These are phyloP conservation scores for Cygnus atratus DNA, from an alignment of 2,113 vertebrate species.

Conservation along the genomic window DNA sequence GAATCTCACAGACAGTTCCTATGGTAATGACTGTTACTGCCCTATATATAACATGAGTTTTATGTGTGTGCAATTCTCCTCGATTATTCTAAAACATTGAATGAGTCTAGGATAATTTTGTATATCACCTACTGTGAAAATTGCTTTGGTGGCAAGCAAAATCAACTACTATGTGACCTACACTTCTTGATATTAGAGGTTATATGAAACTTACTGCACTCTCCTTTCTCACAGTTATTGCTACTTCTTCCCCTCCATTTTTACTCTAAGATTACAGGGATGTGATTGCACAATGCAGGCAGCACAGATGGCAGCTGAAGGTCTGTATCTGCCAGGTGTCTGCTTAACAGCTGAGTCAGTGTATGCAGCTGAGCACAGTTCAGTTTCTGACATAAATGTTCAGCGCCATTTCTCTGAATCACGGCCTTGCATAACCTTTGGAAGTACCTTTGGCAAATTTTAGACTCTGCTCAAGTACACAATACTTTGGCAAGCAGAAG, in stretches of 20 bases:
- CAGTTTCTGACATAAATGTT: constrained; percentile 15
- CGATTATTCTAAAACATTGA: constrained; percentile 35
- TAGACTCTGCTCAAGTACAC: background rate
- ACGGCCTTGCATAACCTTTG: background rate
- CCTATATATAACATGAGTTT: background rate
- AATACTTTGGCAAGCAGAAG: background rate
- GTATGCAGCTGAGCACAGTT: constrained; percentile 40
- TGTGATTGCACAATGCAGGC: constrained; percentile 44
- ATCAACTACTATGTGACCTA: constrained; percentile 25
- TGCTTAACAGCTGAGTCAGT: constrained; percentile 33
- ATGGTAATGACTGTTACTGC: constrained; percentile 23
- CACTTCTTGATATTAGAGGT: constrained; percentile 39
- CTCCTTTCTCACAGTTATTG: constrained; percentile 32
- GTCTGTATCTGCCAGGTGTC: constrained; percentile 57
- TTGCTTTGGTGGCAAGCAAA: constrained; percentile 51
- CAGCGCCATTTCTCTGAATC: background rate
- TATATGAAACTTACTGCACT: constrained; percentile 38
- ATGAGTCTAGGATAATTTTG: constrained; percentile 52
- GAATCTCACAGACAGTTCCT: background rate
- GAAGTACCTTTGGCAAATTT: background rate
- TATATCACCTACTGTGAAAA: constrained; percentile 48
- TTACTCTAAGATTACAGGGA: constrained; percentile 33
- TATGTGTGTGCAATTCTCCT: constrained; percentile 30
- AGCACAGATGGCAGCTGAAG: constrained; percentile 57
- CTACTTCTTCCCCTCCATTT: constrained; percentile 36